Percentiles rank a stretch among this genome's conserved stretches.
phyloP scores from a whole-genome alignment of 2,797 vertebrate genomes.

The Sarcoramphus papa region DNA sequence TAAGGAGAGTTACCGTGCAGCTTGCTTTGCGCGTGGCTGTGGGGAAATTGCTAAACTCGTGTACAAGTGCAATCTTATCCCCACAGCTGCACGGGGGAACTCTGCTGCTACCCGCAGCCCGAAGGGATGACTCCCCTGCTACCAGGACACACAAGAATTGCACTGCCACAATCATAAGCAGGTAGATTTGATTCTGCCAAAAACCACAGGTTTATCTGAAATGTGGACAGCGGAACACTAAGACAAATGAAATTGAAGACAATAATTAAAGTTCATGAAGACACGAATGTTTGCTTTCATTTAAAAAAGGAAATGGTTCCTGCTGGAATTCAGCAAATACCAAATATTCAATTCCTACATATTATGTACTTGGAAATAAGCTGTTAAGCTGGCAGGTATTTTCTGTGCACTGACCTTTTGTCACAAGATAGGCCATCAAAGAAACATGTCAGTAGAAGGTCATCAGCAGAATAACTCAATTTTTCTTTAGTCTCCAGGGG shows the following conservation, averaged over 20 bases:
- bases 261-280: not conserved
- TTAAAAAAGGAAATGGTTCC: not conserved
- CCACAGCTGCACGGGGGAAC: not conserved
- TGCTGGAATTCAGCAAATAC: not conserved
- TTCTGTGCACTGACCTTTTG: conserved; percentile 69
- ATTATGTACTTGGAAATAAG: not conserved
- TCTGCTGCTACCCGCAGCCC: not conserved
- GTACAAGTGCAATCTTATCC: not conserved
- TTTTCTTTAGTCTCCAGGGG: conserved; percentile 73
- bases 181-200: not conserved
- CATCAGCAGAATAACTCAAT: conserved; percentile 78
- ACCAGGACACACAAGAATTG: not conserved
- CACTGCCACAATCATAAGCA: not conserved
- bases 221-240: not conserved
- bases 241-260: not conserved
- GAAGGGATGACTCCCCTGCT: not conserved
- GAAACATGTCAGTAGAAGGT: conserved; percentile 77
- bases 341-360: not conserved
- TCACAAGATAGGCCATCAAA: conserved; percentile 78
- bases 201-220: not conserved
- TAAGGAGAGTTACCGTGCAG: not conserved
- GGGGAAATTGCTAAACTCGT: not conserved
- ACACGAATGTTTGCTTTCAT: not conserved
- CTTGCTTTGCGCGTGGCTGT: not conserved
- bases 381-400: not conserved